Percentiles rank a stretch among this genome's conserved stretches.
phyloP scores from a whole-genome alignment of 2,113 vertebrate genomes.

The Nycticryphes semicollaris region DNA sequence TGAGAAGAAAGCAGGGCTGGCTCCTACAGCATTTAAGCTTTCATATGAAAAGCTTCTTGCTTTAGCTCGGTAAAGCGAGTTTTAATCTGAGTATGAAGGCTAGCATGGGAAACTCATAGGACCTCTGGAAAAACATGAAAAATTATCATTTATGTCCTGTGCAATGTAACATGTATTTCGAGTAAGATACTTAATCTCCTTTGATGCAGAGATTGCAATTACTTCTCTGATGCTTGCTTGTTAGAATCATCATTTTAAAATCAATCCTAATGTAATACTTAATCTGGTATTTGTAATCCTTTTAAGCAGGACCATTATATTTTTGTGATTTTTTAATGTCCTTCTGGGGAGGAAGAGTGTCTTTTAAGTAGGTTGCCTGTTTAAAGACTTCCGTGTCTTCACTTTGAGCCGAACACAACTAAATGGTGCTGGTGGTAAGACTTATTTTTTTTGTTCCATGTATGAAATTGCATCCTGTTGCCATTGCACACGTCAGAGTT shows the following conservation, averaged over 20 bases:
- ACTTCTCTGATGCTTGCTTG: not conserved
- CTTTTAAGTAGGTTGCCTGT: not conserved
- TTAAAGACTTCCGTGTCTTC: not conserved
- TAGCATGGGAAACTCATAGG: not conserved
- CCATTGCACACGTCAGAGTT: fast-evolving
- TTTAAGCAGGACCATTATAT: not conserved
- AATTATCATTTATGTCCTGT: not conserved
- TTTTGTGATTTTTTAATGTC: not conserved
- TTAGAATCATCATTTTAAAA: not conserved
- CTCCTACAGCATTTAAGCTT: not conserved
- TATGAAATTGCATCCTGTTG: fast-evolving
- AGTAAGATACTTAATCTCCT: not conserved
- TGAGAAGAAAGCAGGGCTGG: not conserved
- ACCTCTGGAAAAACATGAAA: not conserved
- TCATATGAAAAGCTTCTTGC: not conserved
- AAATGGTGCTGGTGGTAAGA: not conserved
- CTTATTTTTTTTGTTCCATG: not conserved
- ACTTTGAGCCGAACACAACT: fast-evolving
- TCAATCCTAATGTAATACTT: not conserved
- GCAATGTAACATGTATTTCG: not conserved
- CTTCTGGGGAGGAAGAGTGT: not conserved
- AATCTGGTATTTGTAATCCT: constrained; percentile 7
- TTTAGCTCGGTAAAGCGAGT: not conserved
- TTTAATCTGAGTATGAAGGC: not conserved
- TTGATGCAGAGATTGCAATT: not conserved